Evolutionary conservation across 2,888 invertebrate species (phyloP).

Genomic region (Pediacus dermestoides): DNA sequence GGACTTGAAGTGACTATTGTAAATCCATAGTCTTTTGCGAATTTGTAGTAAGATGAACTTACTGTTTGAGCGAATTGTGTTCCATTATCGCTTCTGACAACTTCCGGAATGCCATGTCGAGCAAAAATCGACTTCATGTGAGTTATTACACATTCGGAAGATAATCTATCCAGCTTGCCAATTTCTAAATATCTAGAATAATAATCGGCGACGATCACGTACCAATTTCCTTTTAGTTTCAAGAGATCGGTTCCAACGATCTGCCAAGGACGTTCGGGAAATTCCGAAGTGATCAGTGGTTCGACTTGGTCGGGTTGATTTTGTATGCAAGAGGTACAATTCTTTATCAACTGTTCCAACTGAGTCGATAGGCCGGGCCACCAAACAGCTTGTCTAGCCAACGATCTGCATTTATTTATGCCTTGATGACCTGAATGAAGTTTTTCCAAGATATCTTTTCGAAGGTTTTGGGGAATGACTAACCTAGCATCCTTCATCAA

Average conservation of each 20-base stretch:
- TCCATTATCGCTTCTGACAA: slow-evolving; percentile 24
- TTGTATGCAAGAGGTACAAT: slow-evolving; percentile 4
- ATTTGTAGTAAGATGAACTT: slow-evolving; percentile 18
- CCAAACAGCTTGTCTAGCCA: slow-evolving; percentile 24
- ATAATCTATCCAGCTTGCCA: slow-evolving; percentile 11
- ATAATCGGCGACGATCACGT: slow-evolving; percentile 23
- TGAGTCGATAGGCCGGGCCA: slow-evolving; percentile 20
- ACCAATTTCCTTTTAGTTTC: slow-evolving; percentile 16
- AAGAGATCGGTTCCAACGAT: slow-evolving; percentile 24
- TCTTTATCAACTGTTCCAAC: slow-evolving; percentile 2
- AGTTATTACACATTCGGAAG: slow-evolving; percentile 12
- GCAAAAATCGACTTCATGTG: slow-evolving; percentile 23
- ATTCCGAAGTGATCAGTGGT: slow-evolving; percentile 20
- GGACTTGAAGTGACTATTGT: slow-evolving; percentile 22
- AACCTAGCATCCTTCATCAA: slow-evolving; percentile 10
- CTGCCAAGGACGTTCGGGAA: slow-evolving; percentile 26
- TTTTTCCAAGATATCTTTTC: slow-evolving; percentile 11
- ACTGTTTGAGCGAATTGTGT: slow-evolving; percentile 21
- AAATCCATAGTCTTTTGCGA: slow-evolving; percentile 26
- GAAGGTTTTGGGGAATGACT: slow-evolving; percentile 7
- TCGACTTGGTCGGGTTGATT: slow-evolving; percentile 12
- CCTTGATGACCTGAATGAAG: slow-evolving; percentile 17
- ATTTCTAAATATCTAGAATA: slow-evolving; percentile 24
- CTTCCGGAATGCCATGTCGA: slow-evolving; percentile 27
- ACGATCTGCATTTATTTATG: slow-evolving; percentile 20